These are phyloP conservation scores for Daphoenositta chrysoptera DNA, from an alignment of 2,113 vertebrate genomes.

Conservation along the genomic window DNA sequence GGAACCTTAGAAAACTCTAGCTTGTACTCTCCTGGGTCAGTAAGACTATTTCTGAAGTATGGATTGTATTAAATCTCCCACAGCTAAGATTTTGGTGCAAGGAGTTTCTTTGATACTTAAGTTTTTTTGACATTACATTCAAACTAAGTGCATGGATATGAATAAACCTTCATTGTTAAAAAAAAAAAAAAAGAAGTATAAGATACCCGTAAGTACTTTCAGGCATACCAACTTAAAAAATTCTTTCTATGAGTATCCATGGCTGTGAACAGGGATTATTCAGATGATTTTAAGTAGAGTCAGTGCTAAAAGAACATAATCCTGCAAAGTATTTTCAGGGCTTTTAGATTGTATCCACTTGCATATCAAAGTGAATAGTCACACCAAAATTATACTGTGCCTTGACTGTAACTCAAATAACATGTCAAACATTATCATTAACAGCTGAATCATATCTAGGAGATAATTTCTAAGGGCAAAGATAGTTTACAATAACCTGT, in stretches of 20 bases:
- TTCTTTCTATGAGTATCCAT: neutral
- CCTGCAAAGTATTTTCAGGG: neutral
- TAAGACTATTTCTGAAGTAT: neutral
- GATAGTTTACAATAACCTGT: neutral
- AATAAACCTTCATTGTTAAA: neutral
- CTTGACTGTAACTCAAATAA: neutral
- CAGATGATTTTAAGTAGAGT: neutral
- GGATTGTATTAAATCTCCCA: neutral
- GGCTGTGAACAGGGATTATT: neutral
- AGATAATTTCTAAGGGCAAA: neutral
- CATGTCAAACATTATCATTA: neutral
- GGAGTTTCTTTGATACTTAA: neutral
- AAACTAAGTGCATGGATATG: neutral
- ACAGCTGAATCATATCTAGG: neutral
- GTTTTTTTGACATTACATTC: neutral
- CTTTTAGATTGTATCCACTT: neutral
- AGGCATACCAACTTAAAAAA: neutral
- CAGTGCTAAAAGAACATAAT: neutral
- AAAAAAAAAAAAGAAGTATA: neutral
- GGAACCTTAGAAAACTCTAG: neutral
- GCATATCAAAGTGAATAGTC: neutral
- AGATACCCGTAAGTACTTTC: neutral
- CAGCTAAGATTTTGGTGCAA: neutral
- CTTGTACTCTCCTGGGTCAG: neutral
- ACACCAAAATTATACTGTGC: neutral